Conservation (phyloP, 2,888 invertebrate genomes). For the Athetis lepigone region DNA sequence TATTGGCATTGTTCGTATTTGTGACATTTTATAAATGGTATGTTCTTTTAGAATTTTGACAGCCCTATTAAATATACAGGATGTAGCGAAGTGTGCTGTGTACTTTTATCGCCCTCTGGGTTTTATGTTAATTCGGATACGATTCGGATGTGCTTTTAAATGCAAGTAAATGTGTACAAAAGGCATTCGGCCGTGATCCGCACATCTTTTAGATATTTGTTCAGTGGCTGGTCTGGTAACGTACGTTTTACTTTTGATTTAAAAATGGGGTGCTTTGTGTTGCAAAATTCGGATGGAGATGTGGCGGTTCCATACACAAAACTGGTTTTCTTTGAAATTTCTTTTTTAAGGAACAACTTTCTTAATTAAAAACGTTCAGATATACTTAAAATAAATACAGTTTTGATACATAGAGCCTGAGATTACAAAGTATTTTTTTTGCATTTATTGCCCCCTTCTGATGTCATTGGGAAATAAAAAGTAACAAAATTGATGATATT, state of each 20-base stretch:
- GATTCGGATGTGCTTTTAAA: constrained; percentile 78
- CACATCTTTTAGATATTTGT: constrained; percentile 49
- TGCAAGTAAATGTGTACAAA: constrained; percentile 64
- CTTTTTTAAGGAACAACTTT: background rate
- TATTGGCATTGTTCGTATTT: background rate
- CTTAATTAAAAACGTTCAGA: background rate
- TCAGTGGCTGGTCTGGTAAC: constrained; percentile 24
- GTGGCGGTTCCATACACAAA: background rate
- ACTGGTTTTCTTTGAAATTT: background rate
- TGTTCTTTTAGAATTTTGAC: constrained; percentile 23
- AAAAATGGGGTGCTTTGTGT: constrained; percentile 3
- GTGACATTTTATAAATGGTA: background rate
- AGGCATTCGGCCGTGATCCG: constrained; percentile 58
- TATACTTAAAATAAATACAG: too few species aligned
- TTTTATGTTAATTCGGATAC: constrained; percentile 80
- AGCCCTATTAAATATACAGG: constrained; percentile 71
- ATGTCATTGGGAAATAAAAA: too few species aligned
- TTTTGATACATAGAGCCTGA: too few species aligned
- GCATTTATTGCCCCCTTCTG: too few species aligned
- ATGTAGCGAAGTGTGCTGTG: constrained; percentile 67
- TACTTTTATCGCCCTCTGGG: constrained; percentile 76
- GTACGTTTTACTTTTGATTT: constrained; percentile 33
- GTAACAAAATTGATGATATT: too few species aligned
- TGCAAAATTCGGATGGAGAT: background rate
- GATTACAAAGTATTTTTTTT: too few species aligned